phyloP scores from a whole-genome alignment of 1,140 invertebrate genomes.

The Idris sp. region DNA sequence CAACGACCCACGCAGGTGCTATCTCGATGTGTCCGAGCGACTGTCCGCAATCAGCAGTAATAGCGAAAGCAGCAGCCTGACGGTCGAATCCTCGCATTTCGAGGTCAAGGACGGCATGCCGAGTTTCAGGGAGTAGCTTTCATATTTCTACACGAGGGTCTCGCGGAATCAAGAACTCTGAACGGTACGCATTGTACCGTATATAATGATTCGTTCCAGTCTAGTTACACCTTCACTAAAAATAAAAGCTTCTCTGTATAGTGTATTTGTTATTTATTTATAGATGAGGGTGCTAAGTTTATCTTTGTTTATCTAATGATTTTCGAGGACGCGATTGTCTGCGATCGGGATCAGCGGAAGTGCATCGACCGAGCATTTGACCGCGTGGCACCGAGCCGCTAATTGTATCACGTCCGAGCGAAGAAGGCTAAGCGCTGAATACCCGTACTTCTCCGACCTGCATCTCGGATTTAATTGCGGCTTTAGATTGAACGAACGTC shows the following conservation, averaged over 20 bases:
- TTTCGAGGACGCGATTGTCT: constrained; percentile 32
- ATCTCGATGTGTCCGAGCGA: constrained; percentile 63
- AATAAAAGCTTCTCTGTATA: too few relatives aligned
- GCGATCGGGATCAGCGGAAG: constrained; percentile 22
- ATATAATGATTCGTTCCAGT: too few relatives aligned
- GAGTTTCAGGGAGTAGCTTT: constrained; percentile 70
- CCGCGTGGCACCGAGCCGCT: constrained; percentile 42
- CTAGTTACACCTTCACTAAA: too few relatives aligned
- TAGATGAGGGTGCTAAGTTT: too few relatives aligned
- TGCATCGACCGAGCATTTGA: constrained; percentile 41
- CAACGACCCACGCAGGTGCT: constrained; percentile 69
- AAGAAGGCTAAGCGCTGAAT: constrained; percentile 73
- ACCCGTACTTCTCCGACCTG: constrained; percentile 78
- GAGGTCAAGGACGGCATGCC: constrained; percentile 74
- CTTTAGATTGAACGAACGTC: too few relatives aligned
- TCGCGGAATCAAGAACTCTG: constrained; percentile 36
- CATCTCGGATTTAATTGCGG: too few relatives aligned
- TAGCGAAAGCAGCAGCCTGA: constrained; percentile 68
- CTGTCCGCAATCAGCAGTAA: constrained; percentile 68
- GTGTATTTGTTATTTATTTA: too few relatives aligned
- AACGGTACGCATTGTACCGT: constrained; percentile 14
- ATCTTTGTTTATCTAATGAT: constrained; percentile 6
- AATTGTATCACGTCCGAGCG: constrained; percentile 39
- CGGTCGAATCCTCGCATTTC: constrained; percentile 75
- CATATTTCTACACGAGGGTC: constrained; percentile 38